These are phyloP conservation scores for Prolemur simus DNA, from an alignment of 2,113 vertebrate species.

Conservation along the genomic window DNA sequence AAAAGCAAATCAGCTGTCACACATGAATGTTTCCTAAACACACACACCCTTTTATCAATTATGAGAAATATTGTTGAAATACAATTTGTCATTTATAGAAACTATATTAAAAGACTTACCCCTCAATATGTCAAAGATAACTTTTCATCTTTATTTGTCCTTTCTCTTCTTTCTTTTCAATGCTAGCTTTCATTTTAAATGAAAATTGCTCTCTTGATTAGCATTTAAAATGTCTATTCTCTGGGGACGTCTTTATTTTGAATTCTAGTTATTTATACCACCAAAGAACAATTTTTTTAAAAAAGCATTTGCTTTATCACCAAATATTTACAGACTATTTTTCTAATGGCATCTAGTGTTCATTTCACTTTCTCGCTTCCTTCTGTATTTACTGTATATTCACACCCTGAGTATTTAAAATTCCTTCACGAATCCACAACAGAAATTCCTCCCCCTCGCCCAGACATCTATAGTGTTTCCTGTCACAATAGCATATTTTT, in stretches of 20 bases:
- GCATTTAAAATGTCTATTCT: conserved; percentile 7
- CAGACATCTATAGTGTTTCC: background rate
- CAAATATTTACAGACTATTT: conserved; percentile 40
- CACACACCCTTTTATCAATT: background rate
- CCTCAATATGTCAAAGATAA: background rate
- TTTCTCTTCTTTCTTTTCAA: background rate
- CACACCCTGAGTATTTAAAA: background rate
- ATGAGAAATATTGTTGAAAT: background rate
- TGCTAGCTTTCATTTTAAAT: background rate
- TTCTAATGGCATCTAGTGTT: background rate
- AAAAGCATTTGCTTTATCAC: background rate
- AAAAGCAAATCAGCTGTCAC: background rate
- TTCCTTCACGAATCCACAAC: background rate
- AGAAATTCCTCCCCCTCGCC: background rate
- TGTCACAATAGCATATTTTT: background rate
- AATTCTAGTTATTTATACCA: background rate
- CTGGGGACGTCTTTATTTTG: background rate
- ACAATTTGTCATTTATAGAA: background rate
- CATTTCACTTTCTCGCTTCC: background rate
- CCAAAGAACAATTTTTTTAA: background rate
- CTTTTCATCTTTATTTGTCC: background rate
- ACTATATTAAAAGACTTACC: background rate
- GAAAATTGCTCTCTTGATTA: background rate
- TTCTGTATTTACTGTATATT: background rate
- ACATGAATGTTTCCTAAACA: background rate